Evolutionary conservation across 1,140 invertebrate genomes (phyloP), one percentile per base, ranked within the genome.

Genomic region (Chelonus insularis): DNA sequence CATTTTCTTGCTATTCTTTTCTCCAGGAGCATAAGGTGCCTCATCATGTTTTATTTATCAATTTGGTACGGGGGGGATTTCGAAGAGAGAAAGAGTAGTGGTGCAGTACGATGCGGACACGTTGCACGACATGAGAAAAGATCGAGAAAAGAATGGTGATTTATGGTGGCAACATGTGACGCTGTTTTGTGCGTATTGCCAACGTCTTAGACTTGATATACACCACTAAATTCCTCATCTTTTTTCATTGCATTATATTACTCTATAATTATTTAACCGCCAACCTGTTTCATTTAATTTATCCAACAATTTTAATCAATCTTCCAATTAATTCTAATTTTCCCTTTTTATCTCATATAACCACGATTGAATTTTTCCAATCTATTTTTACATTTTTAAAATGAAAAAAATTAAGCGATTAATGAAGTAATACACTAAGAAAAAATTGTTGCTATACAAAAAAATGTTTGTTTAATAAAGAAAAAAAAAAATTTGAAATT

Each of bases 121-220:
- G 32, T 23, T 14, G 16, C 39, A 21, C 60, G 60, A 56, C 41
- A 50, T 21, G 41, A 29, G 23, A 51, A 45, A 52, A 52, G 50
- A 52, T 52, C 25, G 29, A 43, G 25, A 51, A 50, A 14, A 41
- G 11, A 43, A 54, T 48, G 52, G 72, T 77, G 74, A 77, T 76
- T 77, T 77, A 77, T 77, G 67, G 71, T 62, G 62, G 71, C 73
- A 75, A 75, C 75, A 75, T 68, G 74, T 75, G 69, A 74, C 70
- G 70, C 65, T 69, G 69, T 73, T 75, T 74, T 71, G 68, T 75
- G 74, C 72, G 69, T 68, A 74, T 71, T 74, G 69, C 68, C 68
- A 45, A 34, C 32, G 11, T 11, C 6, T 7, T n/a, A 39, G 61
- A 64, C 58, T 65, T 55, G 64, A 71, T 67, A 68, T 51, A 68